phyloP scores from a whole-genome alignment of 2,113 vertebrate species.

The Spermophilus dauricus region DNA sequence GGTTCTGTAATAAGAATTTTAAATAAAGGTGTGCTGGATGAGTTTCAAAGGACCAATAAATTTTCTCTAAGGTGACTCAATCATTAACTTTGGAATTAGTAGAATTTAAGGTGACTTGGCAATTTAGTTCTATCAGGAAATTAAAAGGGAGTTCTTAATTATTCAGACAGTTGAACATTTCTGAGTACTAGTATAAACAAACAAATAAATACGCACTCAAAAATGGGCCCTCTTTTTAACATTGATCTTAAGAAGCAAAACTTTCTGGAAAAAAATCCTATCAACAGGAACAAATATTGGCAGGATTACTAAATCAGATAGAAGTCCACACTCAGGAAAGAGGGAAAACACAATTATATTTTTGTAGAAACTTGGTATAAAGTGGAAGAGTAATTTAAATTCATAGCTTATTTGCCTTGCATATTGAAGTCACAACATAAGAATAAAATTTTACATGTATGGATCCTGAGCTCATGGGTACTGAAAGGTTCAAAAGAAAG shows the following conservation, averaged over 20 bases:
- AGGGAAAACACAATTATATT: constrained; percentile 30
- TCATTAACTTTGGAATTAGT: background rate
- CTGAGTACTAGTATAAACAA: constrained; percentile 45
- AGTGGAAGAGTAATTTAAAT: constrained; percentile 42
- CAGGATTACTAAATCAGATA: constrained; percentile 46
- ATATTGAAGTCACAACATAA: constrained; percentile 73
- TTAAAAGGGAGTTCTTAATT: constrained; percentile 55
- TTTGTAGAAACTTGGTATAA: constrained; percentile 53
- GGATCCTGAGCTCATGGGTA: constrained; percentile 74
- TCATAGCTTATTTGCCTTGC: constrained; percentile 54
- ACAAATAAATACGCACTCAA: background rate
- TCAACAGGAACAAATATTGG: constrained; percentile 34
- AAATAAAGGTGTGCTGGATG: background rate
- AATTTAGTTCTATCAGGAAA: constrained; percentile 59
- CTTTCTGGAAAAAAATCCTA: constrained; percentile 38
- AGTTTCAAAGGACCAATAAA: constrained; percentile 27
- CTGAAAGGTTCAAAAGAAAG: constrained; percentile 72
- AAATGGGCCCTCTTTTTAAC: constrained; percentile 30
- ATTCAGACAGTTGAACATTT: constrained; percentile 37
- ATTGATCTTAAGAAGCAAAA: constrained; percentile 29
- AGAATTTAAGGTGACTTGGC: constrained; percentile 57
- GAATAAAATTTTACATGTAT: constrained; percentile 76
- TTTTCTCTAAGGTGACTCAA: constrained; percentile 38
- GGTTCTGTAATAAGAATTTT: background rate
- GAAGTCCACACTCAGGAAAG: constrained; percentile 40